Conservation (phyloP, 1,140 invertebrate genomes). For the Hirudo medicinalis region DNA sequence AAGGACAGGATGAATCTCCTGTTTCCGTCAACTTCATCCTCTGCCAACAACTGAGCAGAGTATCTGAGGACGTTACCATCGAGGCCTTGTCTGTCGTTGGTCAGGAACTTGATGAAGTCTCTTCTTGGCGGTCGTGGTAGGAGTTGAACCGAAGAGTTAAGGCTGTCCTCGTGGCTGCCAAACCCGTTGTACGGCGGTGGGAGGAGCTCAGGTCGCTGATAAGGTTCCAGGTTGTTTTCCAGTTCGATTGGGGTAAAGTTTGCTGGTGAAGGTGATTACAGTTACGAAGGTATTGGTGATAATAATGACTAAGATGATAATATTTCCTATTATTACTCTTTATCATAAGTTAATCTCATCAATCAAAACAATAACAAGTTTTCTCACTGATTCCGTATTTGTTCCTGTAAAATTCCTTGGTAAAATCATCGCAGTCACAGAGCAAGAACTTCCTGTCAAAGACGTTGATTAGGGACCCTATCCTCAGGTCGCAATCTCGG, state of each 20-base stretch:
- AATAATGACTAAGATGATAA: too few relatives aligned
- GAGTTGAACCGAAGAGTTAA: slow-evolving; percentile 27
- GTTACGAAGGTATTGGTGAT: background rate
- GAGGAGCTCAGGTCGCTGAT: background rate
- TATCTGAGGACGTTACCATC: slow-evolving; percentile 67
- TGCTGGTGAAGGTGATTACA: slow-evolving; percentile 25
- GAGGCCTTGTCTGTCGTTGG: slow-evolving; percentile 46
- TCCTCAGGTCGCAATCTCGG: slow-evolving; percentile 58
- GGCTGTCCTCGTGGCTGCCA: slow-evolving; percentile 42
- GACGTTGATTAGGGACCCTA: slow-evolving; percentile 37
- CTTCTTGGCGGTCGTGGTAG: slow-evolving; percentile 39
- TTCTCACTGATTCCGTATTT: slow-evolving; percentile 40
- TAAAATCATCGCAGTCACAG: slow-evolving; percentile 40
- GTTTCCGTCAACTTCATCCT: slow-evolving; percentile 52
- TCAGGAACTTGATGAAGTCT: slow-evolving; percentile 43
- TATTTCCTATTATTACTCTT: too few relatives aligned
- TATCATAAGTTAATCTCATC: too few relatives aligned
- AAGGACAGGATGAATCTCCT: slow-evolving; percentile 68
- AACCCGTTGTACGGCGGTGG: slow-evolving; percentile 42
- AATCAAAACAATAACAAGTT: too few relatives aligned
- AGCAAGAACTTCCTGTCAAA: slow-evolving; percentile 39
- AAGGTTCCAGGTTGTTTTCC: slow-evolving; percentile 21
- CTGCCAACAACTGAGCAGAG: slow-evolving; percentile 55
- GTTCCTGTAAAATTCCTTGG: slow-evolving; percentile 45
- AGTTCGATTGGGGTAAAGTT: slow-evolving; percentile 32